A percentile compares a stretch with the other conserved stretches of the same genome.
Evolutionary conservation across 2,113 vertebrate genomes (phyloP).

Genomic region (Ictalurus punctatus): DNA sequence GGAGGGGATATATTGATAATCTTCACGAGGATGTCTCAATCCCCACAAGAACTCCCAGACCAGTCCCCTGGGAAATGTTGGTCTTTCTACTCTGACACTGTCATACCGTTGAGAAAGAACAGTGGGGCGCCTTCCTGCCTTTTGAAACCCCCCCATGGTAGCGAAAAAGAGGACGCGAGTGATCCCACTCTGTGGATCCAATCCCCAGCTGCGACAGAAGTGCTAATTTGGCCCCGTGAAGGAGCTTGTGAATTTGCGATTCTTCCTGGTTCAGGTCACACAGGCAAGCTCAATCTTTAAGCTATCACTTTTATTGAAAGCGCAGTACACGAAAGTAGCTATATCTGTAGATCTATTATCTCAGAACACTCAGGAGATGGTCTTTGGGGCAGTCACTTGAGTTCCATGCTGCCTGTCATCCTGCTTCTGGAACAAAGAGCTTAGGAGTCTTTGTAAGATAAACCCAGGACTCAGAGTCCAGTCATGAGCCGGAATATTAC

Average conservation of each 20-base stretch:
- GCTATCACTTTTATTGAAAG: constrained; percentile 40
- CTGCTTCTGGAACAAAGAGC: constrained; percentile 44
- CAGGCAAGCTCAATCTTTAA: constrained; percentile 44
- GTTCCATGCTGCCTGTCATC: constrained; percentile 39
- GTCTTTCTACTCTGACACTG: constrained; percentile 46
- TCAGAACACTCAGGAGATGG: constrained; percentile 17
- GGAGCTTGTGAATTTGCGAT: constrained; percentile 27
- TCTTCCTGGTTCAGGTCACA: constrained; percentile 27
- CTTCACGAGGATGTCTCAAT: constrained; percentile 73
- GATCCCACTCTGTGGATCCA: constrained; percentile 17
- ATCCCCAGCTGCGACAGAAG: constrained; percentile 56
- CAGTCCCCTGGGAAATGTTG: constrained; percentile 64
- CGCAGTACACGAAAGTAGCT: constrained; percentile 8
- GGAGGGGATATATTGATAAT: constrained; percentile 75
- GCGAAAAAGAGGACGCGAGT: not conserved
- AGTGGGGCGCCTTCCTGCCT: constrained; percentile 14
- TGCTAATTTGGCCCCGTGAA: constrained; percentile 61
- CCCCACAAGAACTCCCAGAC: constrained; percentile 68
- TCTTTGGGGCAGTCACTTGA: constrained; percentile 44
- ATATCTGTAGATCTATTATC: constrained; percentile 33
- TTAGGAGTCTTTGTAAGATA: constrained; percentile 4
- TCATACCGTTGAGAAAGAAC: constrained; percentile 55
- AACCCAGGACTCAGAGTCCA: constrained; percentile 11
- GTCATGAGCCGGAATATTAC: constrained; percentile 16
- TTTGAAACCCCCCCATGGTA: constrained; percentile 20